Evolutionary conservation across 2,888 invertebrate species (phyloP).

Genomic region (Epistrophe grossulariae): DNA sequence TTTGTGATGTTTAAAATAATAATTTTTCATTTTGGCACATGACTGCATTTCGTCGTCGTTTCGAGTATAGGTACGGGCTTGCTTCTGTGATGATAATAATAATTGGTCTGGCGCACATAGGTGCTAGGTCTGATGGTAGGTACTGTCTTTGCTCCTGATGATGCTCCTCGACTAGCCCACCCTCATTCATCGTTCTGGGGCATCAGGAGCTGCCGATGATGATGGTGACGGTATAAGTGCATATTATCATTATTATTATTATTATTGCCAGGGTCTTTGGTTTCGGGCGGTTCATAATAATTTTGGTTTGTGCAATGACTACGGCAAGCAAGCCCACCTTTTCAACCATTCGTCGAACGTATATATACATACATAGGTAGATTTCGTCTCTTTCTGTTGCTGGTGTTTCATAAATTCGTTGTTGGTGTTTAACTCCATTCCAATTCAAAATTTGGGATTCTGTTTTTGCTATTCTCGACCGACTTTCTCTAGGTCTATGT

Average conservation of each 20-base stretch:
- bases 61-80: constrained; percentile 25
- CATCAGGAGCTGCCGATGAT: constrained; percentile 37
- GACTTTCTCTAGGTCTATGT: constrained; percentile 28
- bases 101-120: constrained; percentile 75
- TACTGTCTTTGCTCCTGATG: constrained; percentile 33
- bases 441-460: constrained; percentile 43
- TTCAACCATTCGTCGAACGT: constrained; percentile 1
- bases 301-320: constrained; percentile 15
- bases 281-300: constrained; percentile 68
- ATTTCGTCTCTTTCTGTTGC: constrained; percentile 16
- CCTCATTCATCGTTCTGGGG: constrained; percentile 6
- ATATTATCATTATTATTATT: constrained; percentile 75
- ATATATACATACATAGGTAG: background rate
- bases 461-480: constrained; percentile 64
- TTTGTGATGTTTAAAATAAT: constrained; percentile 75
- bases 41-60: constrained; percentile 74
- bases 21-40: constrained; percentile 76
- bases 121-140: constrained; percentile 51
- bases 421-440: constrained; percentile 29
- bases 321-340: constrained; percentile 10
- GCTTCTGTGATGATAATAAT: constrained; percentile 74
- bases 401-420: constrained; percentile 22
- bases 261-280: constrained; percentile 63
- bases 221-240: constrained; percentile 74
- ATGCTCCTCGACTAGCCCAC: background rate